Evolutionary conservation across 2,797 vertebrate species (phyloP).

Genomic region (Labeo calbasu): DNA sequence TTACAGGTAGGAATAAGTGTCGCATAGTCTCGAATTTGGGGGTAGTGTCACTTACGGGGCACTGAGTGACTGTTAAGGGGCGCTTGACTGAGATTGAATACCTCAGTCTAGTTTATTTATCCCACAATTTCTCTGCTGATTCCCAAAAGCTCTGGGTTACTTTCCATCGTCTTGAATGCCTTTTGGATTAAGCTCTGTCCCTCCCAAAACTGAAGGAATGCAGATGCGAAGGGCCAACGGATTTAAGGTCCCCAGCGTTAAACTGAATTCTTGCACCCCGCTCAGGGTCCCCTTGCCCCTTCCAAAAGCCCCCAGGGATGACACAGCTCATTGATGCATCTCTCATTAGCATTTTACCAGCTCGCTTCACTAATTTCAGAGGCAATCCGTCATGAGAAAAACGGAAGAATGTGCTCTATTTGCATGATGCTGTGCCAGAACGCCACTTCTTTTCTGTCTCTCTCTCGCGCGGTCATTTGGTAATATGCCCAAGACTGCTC

Average conservation of each 20-base stretch:
- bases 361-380: constrained; percentile 84
- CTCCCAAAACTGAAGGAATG: constrained; percentile 68
- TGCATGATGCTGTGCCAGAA: constrained; percentile 86
- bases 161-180: constrained; percentile 47
- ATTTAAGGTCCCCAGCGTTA: constrained; percentile 60
- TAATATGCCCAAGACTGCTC: constrained; percentile 74
- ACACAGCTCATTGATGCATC: constrained; percentile 90
- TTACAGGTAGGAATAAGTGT: neutral
- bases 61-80: neutral
- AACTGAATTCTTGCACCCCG: constrained; percentile 61
- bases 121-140: constrained; percentile 28
- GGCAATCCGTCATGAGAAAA: constrained; percentile 87
- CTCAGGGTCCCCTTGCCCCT: constrained; percentile 63
- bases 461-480: constrained; percentile 73
- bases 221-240: constrained; percentile 58
- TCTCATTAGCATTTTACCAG: constrained; percentile 91
- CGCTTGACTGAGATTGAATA: neutral
- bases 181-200: constrained; percentile 49
- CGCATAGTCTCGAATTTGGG: neutral
- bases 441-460: constrained; percentile 72
- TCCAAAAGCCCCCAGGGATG: constrained; percentile 72
- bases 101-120: constrained; percentile 39
- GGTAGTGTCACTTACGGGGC: neutral
- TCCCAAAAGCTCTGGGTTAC: constrained; percentile 37
- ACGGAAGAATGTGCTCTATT: constrained; percentile 85